Base-by-base conservation (phyloP, 2,113 vertebrate genomes). In the Hystrix cristata region DNA sequence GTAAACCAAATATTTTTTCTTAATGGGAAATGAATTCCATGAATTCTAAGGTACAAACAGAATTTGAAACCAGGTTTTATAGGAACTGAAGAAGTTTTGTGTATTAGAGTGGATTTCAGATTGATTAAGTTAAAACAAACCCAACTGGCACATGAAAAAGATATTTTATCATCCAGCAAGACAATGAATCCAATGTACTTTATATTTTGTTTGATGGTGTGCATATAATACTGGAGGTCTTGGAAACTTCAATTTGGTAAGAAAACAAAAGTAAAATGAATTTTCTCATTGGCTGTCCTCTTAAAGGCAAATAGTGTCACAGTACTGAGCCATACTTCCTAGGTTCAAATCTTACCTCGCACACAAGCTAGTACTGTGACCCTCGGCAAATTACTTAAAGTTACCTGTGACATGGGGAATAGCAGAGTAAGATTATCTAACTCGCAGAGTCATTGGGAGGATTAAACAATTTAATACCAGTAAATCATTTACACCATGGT, bases 21-120 rank as follows among this genome's bases (percentile, higher is more conserved):
- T 78, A 92, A 86, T 0, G 64, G 78, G 76, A 87, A 95, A 93
- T 95, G 57, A 83, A 79, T 93, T 94, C 60, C 72, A 83, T 59
- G 64, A 86, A 62, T 97, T 90, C 51, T 76, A 87, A 94, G 53
- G 46, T 64, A 92, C 1, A 65, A 67, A 82, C 55, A 81, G 27
- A 94, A 38, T 67, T 95, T 55, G 46, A 43, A 91, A 90, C 67
- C 11, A 74, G 38, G 7, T 57, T 94, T 59, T 62, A 51, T 21
- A 76, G 21, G 7, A 90, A 72, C n/a, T 87, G 9, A 12, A 48
- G 43, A 87, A 78, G 12, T 43, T 78, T 72, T 46, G 11, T 69
- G 62, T 16, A 51, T 67, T 46, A 81, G 9, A 55, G 0, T 71
- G 12, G 31, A 83, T 92, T 96, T 88, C 55, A 62, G 15, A 94